A percentile compares a stretch with the other conserved stretches of the same genome.
These are phyloP conservation scores for Pseudochirops corinnae DNA, from an alignment of 2,797 vertebrate species.

Conservation along the genomic window DNA sequence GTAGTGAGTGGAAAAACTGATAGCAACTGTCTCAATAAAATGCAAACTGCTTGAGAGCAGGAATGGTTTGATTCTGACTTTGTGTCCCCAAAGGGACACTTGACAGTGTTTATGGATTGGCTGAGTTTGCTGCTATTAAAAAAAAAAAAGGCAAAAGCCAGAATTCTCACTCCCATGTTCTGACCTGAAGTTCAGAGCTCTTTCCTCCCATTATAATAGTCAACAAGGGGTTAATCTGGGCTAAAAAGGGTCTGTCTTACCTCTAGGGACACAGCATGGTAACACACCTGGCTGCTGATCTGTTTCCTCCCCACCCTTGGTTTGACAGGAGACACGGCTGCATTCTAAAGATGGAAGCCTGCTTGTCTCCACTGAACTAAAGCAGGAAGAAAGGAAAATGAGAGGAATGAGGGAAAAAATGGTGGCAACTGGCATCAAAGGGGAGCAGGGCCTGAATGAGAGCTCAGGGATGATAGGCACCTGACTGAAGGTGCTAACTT, in stretches of 20 bases:
- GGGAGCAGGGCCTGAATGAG: neutral
- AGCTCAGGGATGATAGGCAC: neutral
- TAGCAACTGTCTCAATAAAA: neutral
- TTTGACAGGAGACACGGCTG: neutral
- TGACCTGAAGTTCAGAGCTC: neutral
- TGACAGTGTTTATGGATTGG: neutral
- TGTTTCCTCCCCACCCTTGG: neutral
- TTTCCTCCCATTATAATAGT: neutral
- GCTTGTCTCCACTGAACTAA: neutral
- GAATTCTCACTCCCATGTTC: neutral
- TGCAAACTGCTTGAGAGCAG: neutral
- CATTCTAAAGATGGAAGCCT: neutral
- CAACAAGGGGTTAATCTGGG: neutral
- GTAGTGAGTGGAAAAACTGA: neutral
- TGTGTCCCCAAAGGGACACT: neutral
- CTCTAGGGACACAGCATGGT: neutral
- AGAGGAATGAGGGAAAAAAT: neutral
- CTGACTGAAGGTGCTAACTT: neutral
- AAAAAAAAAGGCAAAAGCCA: neutral
- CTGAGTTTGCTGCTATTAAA: neutral
- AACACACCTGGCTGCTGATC: neutral
- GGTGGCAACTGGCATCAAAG: neutral
- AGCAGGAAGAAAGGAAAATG: neutral
- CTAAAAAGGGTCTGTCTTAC: neutral
- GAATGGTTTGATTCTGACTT: neutral